Conservation (phyloP, 2,113 vertebrate genomes). For the Salvelinus alpinus region DNA sequence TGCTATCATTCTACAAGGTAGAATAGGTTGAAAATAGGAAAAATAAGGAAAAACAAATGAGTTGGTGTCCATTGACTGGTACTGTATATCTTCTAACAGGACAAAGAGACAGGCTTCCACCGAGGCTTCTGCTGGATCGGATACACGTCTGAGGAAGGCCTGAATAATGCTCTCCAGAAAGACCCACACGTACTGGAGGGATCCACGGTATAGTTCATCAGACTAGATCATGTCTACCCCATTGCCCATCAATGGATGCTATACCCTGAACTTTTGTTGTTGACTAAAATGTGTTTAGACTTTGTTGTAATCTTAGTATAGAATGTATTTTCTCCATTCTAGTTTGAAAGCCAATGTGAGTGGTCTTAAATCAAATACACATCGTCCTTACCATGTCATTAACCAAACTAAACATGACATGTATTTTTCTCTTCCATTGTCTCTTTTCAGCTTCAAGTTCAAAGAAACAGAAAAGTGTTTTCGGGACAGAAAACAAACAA, state of each 20-base stretch:
- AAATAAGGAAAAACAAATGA: too few species aligned
- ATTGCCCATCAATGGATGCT: too few species aligned
- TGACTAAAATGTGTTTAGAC: too few species aligned
- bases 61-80: too few species aligned
- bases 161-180: constrained; percentile 82
- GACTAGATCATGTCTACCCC: too few species aligned
- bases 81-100: constrained; percentile 62
- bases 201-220: constrained; percentile 72
- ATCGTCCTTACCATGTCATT: neutral
- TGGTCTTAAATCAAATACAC: neutral
- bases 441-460: constrained; percentile 69
- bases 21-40: too few species aligned
- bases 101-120: constrained; percentile 89
- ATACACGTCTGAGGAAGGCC: constrained; percentile 74
- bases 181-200: constrained; percentile 86
- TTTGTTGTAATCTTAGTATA: too few species aligned
- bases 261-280: too few species aligned
- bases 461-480: constrained; percentile 65
- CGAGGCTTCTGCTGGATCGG: constrained; percentile 82
- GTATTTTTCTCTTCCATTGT: neutral
- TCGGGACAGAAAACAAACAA: constrained; percentile 28
- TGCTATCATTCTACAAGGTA: too few species aligned
- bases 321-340: neutral
- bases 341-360: neutral
- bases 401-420: neutral